Conservation (phyloP, 2,888 invertebrate species). For the Agrochola macilenta region DNA sequence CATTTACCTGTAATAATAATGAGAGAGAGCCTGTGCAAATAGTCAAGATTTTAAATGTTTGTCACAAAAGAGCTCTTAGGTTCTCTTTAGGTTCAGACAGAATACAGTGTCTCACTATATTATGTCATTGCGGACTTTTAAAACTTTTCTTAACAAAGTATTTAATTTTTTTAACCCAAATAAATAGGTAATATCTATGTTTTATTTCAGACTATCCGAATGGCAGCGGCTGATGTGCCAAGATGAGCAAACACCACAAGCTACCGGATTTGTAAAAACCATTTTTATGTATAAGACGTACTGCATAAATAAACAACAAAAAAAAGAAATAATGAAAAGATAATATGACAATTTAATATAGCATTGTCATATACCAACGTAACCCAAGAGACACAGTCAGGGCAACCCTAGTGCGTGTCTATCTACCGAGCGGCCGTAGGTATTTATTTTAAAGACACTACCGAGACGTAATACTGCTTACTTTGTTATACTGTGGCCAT, state of each 20-base stretch:
- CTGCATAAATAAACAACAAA: neutral
- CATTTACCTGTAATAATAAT: slow-evolving; percentile 66
- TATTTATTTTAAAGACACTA: neutral
- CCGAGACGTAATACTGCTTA: neutral
- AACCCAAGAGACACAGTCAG: neutral
- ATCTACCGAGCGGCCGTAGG: neutral
- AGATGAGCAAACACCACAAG: neutral
- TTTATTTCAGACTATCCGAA: neutral
- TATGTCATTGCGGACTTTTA: too few species aligned
- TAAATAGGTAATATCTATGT: too few species aligned
- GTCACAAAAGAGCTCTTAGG: neutral
- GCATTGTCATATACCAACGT: neutral
- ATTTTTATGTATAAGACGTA: too few species aligned
- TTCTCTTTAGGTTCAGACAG: neutral
- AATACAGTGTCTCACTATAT: neutral
- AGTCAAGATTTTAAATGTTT: neutral
- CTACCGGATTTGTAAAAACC: neutral
- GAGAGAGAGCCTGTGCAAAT: neutral
- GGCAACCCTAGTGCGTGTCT: neutral
- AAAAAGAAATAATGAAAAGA: neutral
- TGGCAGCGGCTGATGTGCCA: neutral
- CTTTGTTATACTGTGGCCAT: neutral
- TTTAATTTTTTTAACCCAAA: too few species aligned
- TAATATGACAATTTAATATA: neutral
- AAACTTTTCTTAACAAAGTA: too few species aligned